phyloP scores from a whole-genome alignment of 2,797 vertebrate genomes.

The Miichthys miiuy region DNA sequence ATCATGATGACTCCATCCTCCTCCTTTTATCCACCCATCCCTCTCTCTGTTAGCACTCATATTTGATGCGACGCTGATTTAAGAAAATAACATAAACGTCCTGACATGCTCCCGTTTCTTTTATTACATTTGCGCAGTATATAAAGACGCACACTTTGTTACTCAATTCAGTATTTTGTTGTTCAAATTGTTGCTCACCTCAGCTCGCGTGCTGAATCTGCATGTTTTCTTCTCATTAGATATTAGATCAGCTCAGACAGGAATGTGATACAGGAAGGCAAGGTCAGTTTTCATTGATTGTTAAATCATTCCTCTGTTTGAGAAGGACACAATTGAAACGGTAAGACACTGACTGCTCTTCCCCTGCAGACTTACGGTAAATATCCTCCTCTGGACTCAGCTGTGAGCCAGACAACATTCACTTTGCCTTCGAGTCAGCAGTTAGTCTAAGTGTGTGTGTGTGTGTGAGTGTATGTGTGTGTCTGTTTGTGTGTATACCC shows the following conservation, averaged over 20 bases:
- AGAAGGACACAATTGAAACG: slow-evolving; percentile 55
- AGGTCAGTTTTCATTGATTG: slow-evolving; percentile 77
- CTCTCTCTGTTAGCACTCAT: slow-evolving; percentile 36
- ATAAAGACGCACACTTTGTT: neutral
- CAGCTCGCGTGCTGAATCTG: slow-evolving; percentile 31
- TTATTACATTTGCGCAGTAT: neutral
- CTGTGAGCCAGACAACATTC: slow-evolving; percentile 54
- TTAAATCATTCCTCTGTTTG: slow-evolving; percentile 72
- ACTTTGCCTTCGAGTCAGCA: slow-evolving; percentile 62
- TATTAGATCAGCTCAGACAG: slow-evolving; percentile 49
- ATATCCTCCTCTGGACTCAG: slow-evolving; percentile 49
- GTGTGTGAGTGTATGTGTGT: slow-evolving; percentile 22
- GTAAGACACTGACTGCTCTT: slow-evolving; percentile 60
- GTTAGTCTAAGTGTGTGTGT: slow-evolving; percentile 26
- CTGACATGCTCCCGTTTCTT: slow-evolving; percentile 10
- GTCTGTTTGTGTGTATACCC: slow-evolving; percentile 19
- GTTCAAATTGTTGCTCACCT: slow-evolving; percentile 15
- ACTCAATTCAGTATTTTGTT: slow-evolving; percentile 3
- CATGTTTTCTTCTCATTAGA: slow-evolving; percentile 44
- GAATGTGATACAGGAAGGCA: slow-evolving; percentile 75
- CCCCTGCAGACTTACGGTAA: slow-evolving; percentile 58
- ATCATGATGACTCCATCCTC: slow-evolving; percentile 68
- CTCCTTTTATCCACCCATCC: slow-evolving; percentile 47
- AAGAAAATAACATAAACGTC: slow-evolving; percentile 23
- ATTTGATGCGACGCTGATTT: slow-evolving; percentile 42